Evolutionary conservation across 1,140 invertebrate species (phyloP).

Genomic region (Anastrepha obliqua): DNA sequence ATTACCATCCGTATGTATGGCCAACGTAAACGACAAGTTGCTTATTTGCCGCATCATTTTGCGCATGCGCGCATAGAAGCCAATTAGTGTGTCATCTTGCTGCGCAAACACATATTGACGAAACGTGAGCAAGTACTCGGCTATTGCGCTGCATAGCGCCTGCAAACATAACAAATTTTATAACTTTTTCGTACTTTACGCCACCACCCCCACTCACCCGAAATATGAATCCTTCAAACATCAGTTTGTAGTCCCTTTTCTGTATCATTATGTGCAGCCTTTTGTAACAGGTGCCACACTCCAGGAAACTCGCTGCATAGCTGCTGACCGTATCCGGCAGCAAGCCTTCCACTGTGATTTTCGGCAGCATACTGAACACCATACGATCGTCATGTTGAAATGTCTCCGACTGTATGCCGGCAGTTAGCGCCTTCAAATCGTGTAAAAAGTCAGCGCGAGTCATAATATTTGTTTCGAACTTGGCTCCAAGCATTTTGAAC

Average conservation of each 20-base stretch:
- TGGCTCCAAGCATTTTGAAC: not conserved
- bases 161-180: not conserved
- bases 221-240: conserved; percentile 62
- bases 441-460: conserved; percentile 68
- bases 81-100: conserved; percentile 52
- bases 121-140: conserved; percentile 45
- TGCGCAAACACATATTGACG: conserved; percentile 54
- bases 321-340: conserved; percentile 62
- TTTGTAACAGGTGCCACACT: conserved; percentile 64
- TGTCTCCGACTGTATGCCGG: conserved; percentile 76
- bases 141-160: conserved; percentile 56
- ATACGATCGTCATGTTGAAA: conserved; percentile 63
- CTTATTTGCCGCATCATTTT: conserved; percentile 57
- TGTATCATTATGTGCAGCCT: conserved; percentile 58
- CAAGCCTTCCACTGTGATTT: conserved; percentile 61
- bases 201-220: conserved; percentile 54
- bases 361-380: conserved; percentile 56
- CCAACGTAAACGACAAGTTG: conserved; percentile 57
- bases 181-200: not conserved
- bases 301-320: conserved; percentile 63
- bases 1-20: conserved; percentile 59
- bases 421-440: conserved; percentile 70
- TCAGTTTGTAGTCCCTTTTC: conserved; percentile 45
- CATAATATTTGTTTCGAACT: conserved; percentile 63
- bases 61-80: conserved; percentile 59